Conservation (phyloP, 2,797 vertebrate genomes). For the Nyctibius grandis region DNA sequence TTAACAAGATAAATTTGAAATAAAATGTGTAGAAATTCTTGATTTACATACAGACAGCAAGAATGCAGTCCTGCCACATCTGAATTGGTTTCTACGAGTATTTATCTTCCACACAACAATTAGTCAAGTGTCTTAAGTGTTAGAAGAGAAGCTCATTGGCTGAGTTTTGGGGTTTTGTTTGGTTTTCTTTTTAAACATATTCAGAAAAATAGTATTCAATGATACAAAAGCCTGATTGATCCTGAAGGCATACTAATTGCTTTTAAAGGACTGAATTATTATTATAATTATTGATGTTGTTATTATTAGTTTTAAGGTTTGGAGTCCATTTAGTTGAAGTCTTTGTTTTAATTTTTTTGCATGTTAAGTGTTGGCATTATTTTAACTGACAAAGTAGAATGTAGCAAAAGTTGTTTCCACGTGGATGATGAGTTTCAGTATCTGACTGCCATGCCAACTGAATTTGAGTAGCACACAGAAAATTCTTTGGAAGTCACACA, state of each 20-base stretch:
- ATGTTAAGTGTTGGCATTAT: background rate
- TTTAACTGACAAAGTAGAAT: background rate
- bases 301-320: background rate
- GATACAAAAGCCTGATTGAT: background rate
- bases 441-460: background rate
- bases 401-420: background rate
- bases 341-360: background rate
- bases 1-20: background rate
- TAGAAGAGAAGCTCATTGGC: background rate
- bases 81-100: background rate
- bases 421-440: background rate
- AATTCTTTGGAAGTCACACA: background rate
- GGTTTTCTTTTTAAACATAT: background rate
- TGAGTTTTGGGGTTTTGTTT: background rate
- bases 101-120: background rate
- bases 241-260: background rate
- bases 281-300: background rate
- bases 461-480: background rate
- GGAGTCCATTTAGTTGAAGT: background rate
- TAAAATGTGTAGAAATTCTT: background rate
- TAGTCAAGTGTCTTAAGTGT: background rate
- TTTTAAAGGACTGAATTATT: background rate
- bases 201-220: background rate
- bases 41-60: background rate
- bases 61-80: accelerated